These are phyloP conservation scores for Galagoides demidoff DNA, from an alignment of 2,797 vertebrate genomes.

Conservation along the genomic window DNA sequence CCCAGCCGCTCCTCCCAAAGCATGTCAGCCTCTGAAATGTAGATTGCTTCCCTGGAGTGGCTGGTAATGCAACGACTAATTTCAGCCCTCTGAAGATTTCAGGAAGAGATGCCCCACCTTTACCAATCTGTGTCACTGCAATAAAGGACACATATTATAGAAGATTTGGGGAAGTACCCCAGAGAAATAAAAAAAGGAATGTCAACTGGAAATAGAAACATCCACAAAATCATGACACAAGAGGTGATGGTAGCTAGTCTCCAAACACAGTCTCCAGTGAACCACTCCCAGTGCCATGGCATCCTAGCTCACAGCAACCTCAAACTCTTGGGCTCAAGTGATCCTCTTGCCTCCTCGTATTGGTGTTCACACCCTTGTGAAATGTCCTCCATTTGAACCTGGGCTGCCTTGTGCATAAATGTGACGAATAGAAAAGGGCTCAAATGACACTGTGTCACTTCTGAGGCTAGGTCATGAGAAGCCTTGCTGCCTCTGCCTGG, in stretches of 20 bases:
- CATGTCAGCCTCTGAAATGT: neutral
- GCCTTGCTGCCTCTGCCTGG: neutral
- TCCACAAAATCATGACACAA: constrained; percentile 1
- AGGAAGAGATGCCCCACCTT: neutral
- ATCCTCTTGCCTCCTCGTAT: neutral
- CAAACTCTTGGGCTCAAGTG: too few species aligned
- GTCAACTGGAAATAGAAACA: neutral
- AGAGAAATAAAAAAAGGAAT: constrained; percentile 47
- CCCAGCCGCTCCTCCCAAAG: constrained; percentile 9
- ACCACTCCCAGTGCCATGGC: too few species aligned
- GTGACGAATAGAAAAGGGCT: neutral
- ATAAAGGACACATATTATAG: constrained; percentile 38
- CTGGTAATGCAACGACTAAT: neutral
- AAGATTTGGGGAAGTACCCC: constrained; percentile 9
- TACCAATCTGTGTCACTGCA: neutral
- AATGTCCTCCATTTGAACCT: neutral
- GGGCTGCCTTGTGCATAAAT: constrained; percentile 1
- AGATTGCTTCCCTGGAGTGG: constrained; percentile 32
- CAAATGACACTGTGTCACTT: neutral
- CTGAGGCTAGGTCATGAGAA: neutral
- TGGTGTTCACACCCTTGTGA: neutral
- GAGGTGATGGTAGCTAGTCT: neutral
- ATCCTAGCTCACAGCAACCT: too few species aligned
- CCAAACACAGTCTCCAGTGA: neutral
- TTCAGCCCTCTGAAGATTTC: neutral